Evolutionary conservation across 1,140 invertebrate species (phyloP), one percentile per base, ranked within the genome.

Genomic region (Heliothis subflexa): DNA sequence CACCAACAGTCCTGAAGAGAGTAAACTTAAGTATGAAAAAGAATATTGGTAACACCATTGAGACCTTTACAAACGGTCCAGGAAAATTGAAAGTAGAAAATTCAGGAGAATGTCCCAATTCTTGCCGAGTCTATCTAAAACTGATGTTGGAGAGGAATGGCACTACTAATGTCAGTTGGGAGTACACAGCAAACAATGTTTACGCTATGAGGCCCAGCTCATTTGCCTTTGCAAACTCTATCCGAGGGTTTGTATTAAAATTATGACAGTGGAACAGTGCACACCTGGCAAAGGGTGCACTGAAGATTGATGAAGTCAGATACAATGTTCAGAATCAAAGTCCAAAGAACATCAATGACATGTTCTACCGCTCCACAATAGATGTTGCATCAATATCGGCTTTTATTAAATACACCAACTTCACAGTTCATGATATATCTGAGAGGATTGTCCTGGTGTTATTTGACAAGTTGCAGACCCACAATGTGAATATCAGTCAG

Each of bases 391-490:
- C 89, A 73, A 90, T 95, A 81, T 91, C 92, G 78, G 90, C 90
- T 61, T 94, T 89, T 68, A 92, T 91, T n/a, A 92, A 91, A 62
- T 93, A 94, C 82, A 77, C 85, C 28, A 94, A 95, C 77, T 92
- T 94, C 18, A 94, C 95, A 57, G 90, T 93, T 0, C 94, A 95
- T 86, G 94, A 93, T 68, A 93, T 97, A 16, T 96, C 96, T 0
- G 97, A 97, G 88, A 95, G 96, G 50, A 96, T 97, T n/a, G 95
- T 97, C 1, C 93, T 98, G n/a, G 96, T 97, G 18, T 96, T 96
- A 11, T 97, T 97, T 86, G 97, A 97, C 89, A 96, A 96, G 66
- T 95, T 96, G 14, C 96, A 97, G 81, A 95, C 96, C 4, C 96
- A 96, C 81, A 96, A 96, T 81, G 96, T 97, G 57, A 97, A 98